phyloP scores from a whole-genome alignment of 2,888 invertebrate genomes.

The Magallana nippona region DNA sequence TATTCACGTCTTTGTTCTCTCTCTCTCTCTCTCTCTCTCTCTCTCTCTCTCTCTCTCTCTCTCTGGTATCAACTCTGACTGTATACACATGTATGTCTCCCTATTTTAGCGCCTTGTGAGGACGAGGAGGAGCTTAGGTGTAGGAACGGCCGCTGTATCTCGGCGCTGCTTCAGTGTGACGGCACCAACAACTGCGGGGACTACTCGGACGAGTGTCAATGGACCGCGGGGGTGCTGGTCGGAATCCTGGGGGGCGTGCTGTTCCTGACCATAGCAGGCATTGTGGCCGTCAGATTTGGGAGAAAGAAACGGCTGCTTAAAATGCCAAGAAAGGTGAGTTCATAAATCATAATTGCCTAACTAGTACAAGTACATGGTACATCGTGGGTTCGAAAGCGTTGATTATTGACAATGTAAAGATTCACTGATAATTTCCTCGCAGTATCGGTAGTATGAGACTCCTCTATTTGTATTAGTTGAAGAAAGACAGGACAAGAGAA shows the following conservation, averaged over 20 bases:
- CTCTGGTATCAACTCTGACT: neutral
- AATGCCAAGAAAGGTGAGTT: neutral
- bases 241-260: conserved; percentile 43
- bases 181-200: conserved; percentile 62
- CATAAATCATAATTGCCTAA: too few relatives aligned
- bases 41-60: too few relatives aligned
- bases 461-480: neutral
- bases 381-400: too few relatives aligned
- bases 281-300: conserved; percentile 20
- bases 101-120: conserved; percentile 25
- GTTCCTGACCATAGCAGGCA: conserved; percentile 41
- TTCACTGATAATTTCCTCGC: too few relatives aligned
- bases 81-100: neutral
- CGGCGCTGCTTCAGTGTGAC: conserved; percentile 56
- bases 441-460: too few relatives aligned
- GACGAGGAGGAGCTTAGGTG: conserved; percentile 53
- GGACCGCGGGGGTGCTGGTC: conserved; percentile 41
- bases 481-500: neutral
- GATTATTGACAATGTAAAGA: too few relatives aligned
- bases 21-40: too few relatives aligned
- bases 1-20: too few relatives aligned
- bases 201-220: conserved; percentile 56
- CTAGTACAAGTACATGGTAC: too few relatives aligned
- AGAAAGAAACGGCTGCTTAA: neutral
- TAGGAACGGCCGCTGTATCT: conserved; percentile 59